Evolutionary conservation across 1,140 invertebrate species (phyloP).

Genomic region (Drosophila busckii): DNA sequence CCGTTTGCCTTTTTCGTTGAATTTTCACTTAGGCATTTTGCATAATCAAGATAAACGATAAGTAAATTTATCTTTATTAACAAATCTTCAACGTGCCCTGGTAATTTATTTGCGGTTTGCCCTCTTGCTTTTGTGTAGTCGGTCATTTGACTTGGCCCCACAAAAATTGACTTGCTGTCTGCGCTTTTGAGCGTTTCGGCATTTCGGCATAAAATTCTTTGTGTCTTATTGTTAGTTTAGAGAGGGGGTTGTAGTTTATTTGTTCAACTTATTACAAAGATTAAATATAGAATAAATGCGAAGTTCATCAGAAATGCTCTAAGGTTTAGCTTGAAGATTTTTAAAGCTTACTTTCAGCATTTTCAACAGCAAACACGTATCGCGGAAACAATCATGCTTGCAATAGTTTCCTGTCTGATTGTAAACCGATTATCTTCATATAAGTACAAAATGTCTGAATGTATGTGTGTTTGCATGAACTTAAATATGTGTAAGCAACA

Average conservation of each 20-base stretch:
- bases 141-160: slow-evolving; percentile 33
- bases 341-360: slow-evolving; percentile 17
- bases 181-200: background rate
- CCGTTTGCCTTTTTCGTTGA: slow-evolving; percentile 41
- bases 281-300: too few species aligned
- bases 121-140: slow-evolving; percentile 36
- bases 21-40: slow-evolving; percentile 75
- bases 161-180: slow-evolving; percentile 50
- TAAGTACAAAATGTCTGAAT: background rate
- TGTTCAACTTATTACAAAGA: too few species aligned
- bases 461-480: slow-evolving; percentile 37
- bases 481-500: slow-evolving; percentile 43
- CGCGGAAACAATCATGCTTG: slow-evolving; percentile 75
- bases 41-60: slow-evolving; percentile 77
- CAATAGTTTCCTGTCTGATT: slow-evolving; percentile 74
- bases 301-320: too few species aligned
- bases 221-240: too few species aligned
- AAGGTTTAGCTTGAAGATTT: too few species aligned
- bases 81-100: slow-evolving; percentile 68
- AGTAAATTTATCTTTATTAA: slow-evolving; percentile 77
- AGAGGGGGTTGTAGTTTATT: too few species aligned
- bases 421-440: slow-evolving; percentile 62
- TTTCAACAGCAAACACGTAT: slow-evolving; percentile 57
- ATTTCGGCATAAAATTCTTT: too few species aligned
- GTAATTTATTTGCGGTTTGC: slow-evolving; percentile 66